Evolutionary conservation across 2,888 invertebrate species (phyloP).

Genomic region (Digitonthophagus gazella): DNA sequence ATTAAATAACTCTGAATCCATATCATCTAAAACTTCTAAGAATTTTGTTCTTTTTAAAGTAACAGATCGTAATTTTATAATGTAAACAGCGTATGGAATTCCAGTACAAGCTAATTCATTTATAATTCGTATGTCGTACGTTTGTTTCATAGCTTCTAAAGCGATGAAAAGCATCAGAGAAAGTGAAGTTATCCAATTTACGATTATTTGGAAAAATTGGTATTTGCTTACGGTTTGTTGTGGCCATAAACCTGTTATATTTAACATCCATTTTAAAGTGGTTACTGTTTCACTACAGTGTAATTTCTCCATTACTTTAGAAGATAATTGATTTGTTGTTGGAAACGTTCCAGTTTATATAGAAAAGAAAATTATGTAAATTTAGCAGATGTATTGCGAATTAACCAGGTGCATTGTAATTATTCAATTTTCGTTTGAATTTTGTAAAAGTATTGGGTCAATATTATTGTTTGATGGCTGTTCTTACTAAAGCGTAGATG

Average conservation of each 20-base stretch:
- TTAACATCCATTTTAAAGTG: conserved; percentile 12
- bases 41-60: conserved; percentile 5
- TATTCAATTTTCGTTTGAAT: background rate
- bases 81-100: background rate
- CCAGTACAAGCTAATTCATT: background rate
- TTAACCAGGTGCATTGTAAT: background rate
- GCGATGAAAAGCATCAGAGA: background rate
- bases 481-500: conserved; percentile 1
- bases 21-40: background rate
- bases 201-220: background rate
- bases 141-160: background rate
- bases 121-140: background rate
- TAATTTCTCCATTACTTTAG: background rate
- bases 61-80: background rate
- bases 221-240: background rate
- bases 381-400: background rate
- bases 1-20: conserved; percentile 4
- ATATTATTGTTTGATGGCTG: background rate
- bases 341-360: background rate
- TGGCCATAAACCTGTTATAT: conserved; percentile 21
- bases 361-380: background rate
- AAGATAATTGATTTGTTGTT: background rate
- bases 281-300: background rate
- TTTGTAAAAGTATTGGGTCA: background rate
- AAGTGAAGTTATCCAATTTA: conserved; percentile 2